These are phyloP conservation scores for Aethes cnicana DNA, from an alignment of 2,888 invertebrate species.

Conservation along the genomic window DNA sequence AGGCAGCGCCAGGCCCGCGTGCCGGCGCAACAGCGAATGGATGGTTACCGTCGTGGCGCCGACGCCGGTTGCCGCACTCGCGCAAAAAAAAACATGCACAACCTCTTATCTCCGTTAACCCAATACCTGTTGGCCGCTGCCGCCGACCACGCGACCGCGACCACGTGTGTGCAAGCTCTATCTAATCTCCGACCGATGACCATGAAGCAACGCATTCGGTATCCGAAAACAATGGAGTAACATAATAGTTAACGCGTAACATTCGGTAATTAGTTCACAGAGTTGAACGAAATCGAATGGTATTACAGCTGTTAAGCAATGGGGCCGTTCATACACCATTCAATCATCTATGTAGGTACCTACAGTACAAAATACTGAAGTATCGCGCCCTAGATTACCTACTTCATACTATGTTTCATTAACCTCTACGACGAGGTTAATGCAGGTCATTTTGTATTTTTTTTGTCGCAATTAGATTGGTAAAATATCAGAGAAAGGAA, in stretches of 20 bases:
- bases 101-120: slow-evolving; percentile 65
- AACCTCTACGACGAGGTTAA: no score
- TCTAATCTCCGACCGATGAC: slow-evolving; percentile 14
- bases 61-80: slow-evolving; percentile 63
- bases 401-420: no score
- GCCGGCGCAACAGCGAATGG: slow-evolving; percentile 75
- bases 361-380: no score
- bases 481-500: no score
- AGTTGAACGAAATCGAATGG: slow-evolving; percentile 4
- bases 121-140: slow-evolving; percentile 44
- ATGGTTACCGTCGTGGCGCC: slow-evolving; percentile 56
- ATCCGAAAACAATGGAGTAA: slow-evolving; percentile 20
- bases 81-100: slow-evolving; percentile 63
- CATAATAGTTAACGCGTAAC: slow-evolving; percentile 6
- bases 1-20: slow-evolving; percentile 62
- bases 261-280: neutral
- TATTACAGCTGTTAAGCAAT: no score
- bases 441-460: no score
- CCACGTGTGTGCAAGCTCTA: slow-evolving; percentile 1
- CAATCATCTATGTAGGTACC: no score
- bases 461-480: no score
- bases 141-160: neutral
- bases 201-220: slow-evolving; percentile 1
- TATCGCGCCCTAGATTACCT: no score
- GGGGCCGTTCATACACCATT: no score